Base-by-base conservation (phyloP, 2,888 invertebrate species). In the Epistrophella euchroma region DNA sequence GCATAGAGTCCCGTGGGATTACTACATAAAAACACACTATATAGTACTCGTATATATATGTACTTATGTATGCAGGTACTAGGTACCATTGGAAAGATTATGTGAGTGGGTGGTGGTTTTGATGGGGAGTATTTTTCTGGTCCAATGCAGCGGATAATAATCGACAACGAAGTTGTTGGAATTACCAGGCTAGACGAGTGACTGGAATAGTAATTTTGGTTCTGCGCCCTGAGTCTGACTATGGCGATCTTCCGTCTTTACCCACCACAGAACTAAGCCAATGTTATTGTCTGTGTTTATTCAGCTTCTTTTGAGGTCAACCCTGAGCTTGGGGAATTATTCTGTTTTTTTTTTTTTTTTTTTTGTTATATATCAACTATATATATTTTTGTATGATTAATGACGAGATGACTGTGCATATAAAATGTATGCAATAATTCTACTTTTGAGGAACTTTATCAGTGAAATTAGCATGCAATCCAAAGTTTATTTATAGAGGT, bases 121-220 rank as follows among this genome's bases (percentile, higher is more conserved):
- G 74, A 35, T 62, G 75, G 28, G 72, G 62, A 72, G 79, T 37
- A 66, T 75, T 84, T 84, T 84, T 84, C 84, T 75, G 70, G 74
- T 75, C 79, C 74, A 79, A 66, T 56, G 84, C 84, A 84, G 78
- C 84, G 75, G 74, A 84, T 79, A 64, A 83, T 78, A 78, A 77
- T 76, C 76, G 72, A 52, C 58, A 50, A 50, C 71, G 56, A 71
- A 71, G 71, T 64, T 62, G 80, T 17, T 52, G 60, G 68, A 68
- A 62, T 50, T 68, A 50, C 66, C 64, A 73, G 72, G 56, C 77
- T 55, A 68, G 68, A 50, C 82, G 73, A 78, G 64, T 56, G 78
- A 64, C 83, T 78, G 78, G 74, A 83, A 78, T 78, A 40, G 74
- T 78, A 83, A 83, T 77, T 66, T 70, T 22, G n/a, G 13, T 47